phyloP scores from a whole-genome alignment of 2,888 invertebrate genomes.

The Cylloceria caligata region DNA sequence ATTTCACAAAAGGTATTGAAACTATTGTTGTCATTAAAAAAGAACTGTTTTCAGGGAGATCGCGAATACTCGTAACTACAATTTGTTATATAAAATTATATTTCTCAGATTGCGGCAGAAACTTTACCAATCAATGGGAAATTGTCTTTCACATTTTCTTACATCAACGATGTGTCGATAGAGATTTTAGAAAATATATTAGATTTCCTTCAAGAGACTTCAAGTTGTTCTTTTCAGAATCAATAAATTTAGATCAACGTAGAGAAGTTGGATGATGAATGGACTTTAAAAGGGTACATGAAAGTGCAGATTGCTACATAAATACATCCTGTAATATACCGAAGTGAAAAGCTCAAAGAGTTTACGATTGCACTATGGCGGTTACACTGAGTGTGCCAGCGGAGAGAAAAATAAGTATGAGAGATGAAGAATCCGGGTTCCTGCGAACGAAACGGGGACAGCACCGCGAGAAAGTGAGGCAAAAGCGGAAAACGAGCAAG shows the following conservation, averaged over 20 bases:
- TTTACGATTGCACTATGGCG: constrained; percentile 6
- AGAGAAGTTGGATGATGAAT: constrained; percentile 5
- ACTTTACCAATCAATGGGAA: not conserved
- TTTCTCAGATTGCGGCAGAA: not conserved
- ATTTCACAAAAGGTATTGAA: too few species aligned
- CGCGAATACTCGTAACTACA: too few species aligned
- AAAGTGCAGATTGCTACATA: constrained; percentile 4
- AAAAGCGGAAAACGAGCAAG: constrained; percentile 50
- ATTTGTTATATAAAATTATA: too few species aligned
- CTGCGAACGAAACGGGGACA: constrained; percentile 45
- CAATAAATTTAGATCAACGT: not conserved
- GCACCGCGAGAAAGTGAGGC: constrained; percentile 31
- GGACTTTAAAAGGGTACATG: constrained; percentile 32
- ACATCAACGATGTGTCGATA: not conserved
- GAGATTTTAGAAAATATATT: not conserved
- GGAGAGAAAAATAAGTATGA: constrained; percentile 38
- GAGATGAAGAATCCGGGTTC: constrained; percentile 55
- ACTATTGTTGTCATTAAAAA: too few species aligned
- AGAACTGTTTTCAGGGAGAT: too few species aligned
- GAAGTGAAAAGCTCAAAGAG: constrained; percentile 43
- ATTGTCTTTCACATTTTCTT: not conserved
- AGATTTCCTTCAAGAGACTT: not conserved
- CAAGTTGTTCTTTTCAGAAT: not conserved
- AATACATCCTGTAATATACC: constrained; percentile 14
- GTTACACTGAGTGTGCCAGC: constrained; percentile 32